Conservation (phyloP, 1,140 invertebrate species). For the Drosophila guanche region DNA sequence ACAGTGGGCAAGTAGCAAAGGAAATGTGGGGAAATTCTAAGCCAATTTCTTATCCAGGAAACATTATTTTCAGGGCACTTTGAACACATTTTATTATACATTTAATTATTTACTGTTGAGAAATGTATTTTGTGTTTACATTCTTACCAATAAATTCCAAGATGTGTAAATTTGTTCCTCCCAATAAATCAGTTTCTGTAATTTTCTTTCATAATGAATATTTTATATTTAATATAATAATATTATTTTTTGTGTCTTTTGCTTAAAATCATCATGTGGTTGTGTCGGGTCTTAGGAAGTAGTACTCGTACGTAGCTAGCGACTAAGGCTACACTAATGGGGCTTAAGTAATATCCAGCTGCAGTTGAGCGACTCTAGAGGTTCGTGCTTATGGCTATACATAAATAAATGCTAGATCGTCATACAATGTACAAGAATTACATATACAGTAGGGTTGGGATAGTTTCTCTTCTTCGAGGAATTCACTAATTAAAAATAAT, state of each 20-base stretch:
- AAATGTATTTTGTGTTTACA: too few relatives aligned
- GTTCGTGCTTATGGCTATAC: constrained; percentile 46
- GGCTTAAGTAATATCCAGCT: constrained; percentile 46
- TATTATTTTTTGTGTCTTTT: constrained; percentile 47
- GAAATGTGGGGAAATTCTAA: too few relatives aligned
- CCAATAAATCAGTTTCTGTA: constrained; percentile 8
- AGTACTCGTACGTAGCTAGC: constrained; percentile 24
- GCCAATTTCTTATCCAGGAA: too few relatives aligned
- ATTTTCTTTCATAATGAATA: constrained; percentile 63
- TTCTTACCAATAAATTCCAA: too few relatives aligned
- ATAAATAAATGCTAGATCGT: constrained; percentile 67
- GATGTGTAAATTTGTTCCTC: neutral
- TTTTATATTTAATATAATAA: constrained; percentile 76
- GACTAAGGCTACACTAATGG: constrained; percentile 54
- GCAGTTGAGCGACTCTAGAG: constrained; percentile 44
- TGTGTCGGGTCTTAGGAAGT: constrained; percentile 34
- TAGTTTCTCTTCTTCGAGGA: constrained; percentile 48
- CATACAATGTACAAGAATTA: constrained; percentile 48
- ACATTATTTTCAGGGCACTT: too few relatives aligned
- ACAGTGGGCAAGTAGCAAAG: too few relatives aligned
- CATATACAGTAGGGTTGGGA: constrained; percentile 18
- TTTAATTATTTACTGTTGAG: too few relatives aligned
- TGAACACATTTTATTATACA: too few relatives aligned
- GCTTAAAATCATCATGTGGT: constrained; percentile 24
- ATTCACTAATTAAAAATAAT: constrained; percentile 76